phyloP scores from a whole-genome alignment of 1,140 invertebrate genomes.

The Monomorium pharaonis region DNA sequence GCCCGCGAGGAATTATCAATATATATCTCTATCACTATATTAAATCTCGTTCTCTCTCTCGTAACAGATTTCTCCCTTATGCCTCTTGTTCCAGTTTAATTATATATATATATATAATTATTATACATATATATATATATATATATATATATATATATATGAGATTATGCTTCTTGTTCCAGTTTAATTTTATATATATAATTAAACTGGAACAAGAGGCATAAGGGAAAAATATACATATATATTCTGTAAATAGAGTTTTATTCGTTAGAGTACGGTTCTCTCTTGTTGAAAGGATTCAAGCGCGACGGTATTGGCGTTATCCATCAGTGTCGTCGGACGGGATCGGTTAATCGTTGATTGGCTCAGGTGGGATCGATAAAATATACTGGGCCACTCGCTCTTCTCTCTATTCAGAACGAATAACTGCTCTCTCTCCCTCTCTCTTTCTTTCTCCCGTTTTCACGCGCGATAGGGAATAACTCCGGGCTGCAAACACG shows the following conservation, averaged over 20 bases:
- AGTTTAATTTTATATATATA: not conserved
- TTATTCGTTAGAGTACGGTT: not conserved
- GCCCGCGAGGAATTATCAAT: not conserved
- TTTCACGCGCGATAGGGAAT: constrained; percentile 22
- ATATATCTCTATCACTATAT: not conserved
- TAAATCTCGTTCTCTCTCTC: not conserved
- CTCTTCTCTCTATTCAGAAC: constrained; percentile 29
- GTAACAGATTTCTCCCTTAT: not conserved
- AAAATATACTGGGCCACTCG: constrained; percentile 16
- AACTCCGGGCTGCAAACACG: not conserved
- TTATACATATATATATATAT: too few relatives aligned
- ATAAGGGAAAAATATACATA: too few relatives aligned
- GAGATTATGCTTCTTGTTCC: too few relatives aligned
- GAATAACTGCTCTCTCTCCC: not conserved
- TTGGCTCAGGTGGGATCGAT: constrained; percentile 48
- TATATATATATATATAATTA: not conserved
- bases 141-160: constrained; percentile 4
- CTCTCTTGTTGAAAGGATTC: not conserved
- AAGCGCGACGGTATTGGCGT: constrained; percentile 19
- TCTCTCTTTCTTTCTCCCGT: too few relatives aligned
- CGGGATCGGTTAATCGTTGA: constrained; percentile 49
- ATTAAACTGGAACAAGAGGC: too few relatives aligned
- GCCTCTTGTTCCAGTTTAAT: not conserved
- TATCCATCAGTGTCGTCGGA: constrained; percentile 30
- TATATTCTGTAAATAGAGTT: constrained; percentile 3